Evolutionary conservation across 35 echinoderm and acorn worm species (phyloP).

Genomic region (Heliocidaris erythrogramma): DNA sequence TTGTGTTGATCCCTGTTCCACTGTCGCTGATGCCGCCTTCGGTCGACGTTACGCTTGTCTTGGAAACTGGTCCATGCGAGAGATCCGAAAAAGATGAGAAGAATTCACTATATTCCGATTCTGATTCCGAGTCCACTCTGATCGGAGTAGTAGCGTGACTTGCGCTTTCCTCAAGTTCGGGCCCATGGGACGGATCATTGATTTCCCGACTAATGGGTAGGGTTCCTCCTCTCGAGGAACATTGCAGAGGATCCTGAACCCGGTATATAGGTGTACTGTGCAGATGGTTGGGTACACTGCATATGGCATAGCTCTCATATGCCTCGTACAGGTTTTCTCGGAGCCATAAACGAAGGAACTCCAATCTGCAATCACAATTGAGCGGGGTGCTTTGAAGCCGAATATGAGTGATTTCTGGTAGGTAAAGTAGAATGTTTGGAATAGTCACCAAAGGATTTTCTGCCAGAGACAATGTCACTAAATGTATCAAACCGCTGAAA

Average conservation of each 20-base stretch:
- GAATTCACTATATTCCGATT: conserved; percentile 23
- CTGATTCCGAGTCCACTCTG: neutral
- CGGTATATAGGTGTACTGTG: conserved; percentile 5
- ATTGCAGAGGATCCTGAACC: neutral
- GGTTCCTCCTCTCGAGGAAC: neutral
- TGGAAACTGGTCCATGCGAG: neutral
- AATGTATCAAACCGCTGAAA: conserved; percentile 35
- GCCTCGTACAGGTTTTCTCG: conserved; percentile 27
- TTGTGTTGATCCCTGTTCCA: neutral
- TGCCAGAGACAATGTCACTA: conserved; percentile 42
- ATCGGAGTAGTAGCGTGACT: neutral
- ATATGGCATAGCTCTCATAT: conserved; percentile 39
- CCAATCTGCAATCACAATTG: conserved; percentile 63
- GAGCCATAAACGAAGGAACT: conserved; percentile 59
- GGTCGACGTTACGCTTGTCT: neutral
- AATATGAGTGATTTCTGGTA: conserved; percentile 41
- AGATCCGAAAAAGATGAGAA: neutral
- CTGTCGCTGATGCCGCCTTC: neutral
- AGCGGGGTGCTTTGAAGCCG: conserved; percentile 41
- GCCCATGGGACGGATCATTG: neutral
- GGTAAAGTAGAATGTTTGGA: conserved; percentile 42
- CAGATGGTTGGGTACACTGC: neutral
- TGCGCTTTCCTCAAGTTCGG: neutral
- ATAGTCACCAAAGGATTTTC: conserved; percentile 60
- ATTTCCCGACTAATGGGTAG: neutral